These are phyloP conservation scores for Amaurobius ferox DNA, from an alignment of 2,888 invertebrate genomes.

Conservation along the genomic window DNA sequence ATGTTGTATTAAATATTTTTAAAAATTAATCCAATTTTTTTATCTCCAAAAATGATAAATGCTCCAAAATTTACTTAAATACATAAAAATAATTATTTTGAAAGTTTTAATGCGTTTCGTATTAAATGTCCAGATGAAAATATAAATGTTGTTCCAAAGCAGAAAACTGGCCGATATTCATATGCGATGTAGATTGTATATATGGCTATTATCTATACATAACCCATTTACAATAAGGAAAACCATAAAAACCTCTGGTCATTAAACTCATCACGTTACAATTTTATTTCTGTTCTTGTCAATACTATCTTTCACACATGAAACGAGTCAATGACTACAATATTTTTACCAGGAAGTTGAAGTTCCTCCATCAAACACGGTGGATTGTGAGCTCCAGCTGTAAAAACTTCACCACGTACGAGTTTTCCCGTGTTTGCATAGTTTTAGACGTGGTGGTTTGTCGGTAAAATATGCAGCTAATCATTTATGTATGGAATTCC, in stretches of 20 bases:
- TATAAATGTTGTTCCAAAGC: too few relatives aligned
- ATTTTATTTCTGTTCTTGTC: conserved; percentile 18
- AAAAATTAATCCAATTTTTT: too few relatives aligned
- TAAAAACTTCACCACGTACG: conserved; percentile 25
- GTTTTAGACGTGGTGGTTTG: background rate
- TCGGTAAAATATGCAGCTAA: conserved; percentile 1
- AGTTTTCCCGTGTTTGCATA: conserved; percentile 28
- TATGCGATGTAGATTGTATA: too few relatives aligned
- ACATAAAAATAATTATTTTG: too few relatives aligned
- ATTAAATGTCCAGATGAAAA: too few relatives aligned
- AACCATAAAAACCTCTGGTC: conserved; percentile 25
- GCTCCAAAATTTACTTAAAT: too few relatives aligned
- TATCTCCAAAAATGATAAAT: too few relatives aligned
- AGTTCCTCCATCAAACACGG: conserved; percentile 19
- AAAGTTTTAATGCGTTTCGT: too few relatives aligned
- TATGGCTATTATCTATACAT: too few relatives aligned
- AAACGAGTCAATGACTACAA: background rate
- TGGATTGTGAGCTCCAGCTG: conserved; percentile 47
- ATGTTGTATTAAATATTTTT: too few relatives aligned
- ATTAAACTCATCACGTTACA: conserved; percentile 43
- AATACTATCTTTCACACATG: conserved; percentile 18
- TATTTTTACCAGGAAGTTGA: conserved; percentile 36
- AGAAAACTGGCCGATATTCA: too few relatives aligned
- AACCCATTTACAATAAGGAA: background rate
- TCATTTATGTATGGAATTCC: conserved; percentile 16